A percentile compares a stretch with the other conserved stretches of the same genome.
These are phyloP conservation scores for Andrena camellia DNA, from an alignment of 2,888 invertebrate genomes.

Conservation along the genomic window DNA sequence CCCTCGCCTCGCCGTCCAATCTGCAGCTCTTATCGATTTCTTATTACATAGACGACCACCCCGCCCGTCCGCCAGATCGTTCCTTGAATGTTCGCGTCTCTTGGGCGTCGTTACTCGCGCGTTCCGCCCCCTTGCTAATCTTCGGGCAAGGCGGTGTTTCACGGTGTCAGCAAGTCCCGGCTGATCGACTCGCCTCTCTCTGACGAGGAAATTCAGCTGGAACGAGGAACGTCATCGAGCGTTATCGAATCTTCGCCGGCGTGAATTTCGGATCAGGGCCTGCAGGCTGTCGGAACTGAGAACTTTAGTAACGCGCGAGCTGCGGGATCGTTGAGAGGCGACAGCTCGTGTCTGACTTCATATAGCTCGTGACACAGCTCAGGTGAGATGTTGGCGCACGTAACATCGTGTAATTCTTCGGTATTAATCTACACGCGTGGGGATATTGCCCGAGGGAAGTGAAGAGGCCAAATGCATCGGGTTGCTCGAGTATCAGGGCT, in stretches of 20 bases:
- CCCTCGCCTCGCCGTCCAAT: constrained; percentile 61
- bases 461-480: too few relatives aligned
- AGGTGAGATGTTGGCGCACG: too few relatives aligned
- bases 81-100: constrained; percentile 55
- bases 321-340: too few relatives aligned
- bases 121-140: constrained; percentile 65
- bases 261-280: background rate
- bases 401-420: too few relatives aligned
- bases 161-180: constrained; percentile 58
- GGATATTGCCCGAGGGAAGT: too few relatives aligned
- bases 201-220: constrained; percentile 35
- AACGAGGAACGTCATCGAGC: constrained; percentile 35
- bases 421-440: too few relatives aligned
- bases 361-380: too few relatives aligned
- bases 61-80: constrained; percentile 43
- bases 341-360: too few relatives aligned
- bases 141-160: constrained; percentile 45
- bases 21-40: constrained; percentile 69
- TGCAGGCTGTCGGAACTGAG: background rate
- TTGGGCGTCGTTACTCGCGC: constrained; percentile 67
- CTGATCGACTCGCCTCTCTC: constrained; percentile 40
- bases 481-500: too few relatives aligned
- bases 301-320: background rate
- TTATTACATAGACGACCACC: constrained; percentile 62
- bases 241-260: constrained; percentile 24